Evolutionary conservation across 2,888 invertebrate genomes (phyloP), one percentile per base, ranked within the genome.

Genomic region (Operophtera brumata): DNA sequence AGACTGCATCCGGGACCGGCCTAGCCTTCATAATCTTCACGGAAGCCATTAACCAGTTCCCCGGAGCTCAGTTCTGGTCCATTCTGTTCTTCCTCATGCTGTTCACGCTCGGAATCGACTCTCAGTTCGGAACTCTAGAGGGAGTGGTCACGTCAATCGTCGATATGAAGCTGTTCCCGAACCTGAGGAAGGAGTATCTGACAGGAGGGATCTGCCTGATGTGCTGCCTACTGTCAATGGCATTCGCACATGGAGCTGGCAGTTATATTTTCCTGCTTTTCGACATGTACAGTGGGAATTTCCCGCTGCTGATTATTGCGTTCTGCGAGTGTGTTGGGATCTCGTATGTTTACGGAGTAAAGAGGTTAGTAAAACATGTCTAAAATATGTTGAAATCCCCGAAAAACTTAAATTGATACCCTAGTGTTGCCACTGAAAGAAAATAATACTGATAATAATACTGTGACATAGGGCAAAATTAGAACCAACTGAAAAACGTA

Each of bases 1-100:
- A 98, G 98, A 97, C 98, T 6, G 98, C 98, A 1, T 96, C 98
- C 2, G 99, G 99, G 20, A 98, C 98, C 0, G 99, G 99, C 0
- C 86, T 99, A 53, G 99, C 98, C 0, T 99, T 99, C 82, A 98
- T 98, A 61, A 97, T 98, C 67, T 99, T 98, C 91, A 98, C 99
- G 0, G 98, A 99, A 84, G 99, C 99, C 6, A 98, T 99, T 77
- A 97, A 98, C 87, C 98, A 98, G 87, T 98, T 99, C 84, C 98
- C 98, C 0, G 96, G 97, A 0, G 96, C 98, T 0, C 98, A 97
- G 70, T 94, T 99, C 76, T 99, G 99, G 99, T 96, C 98, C 3
- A 93, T 98, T 10, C 92, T 99, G 9, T 99, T 99, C 91, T 99
- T 99, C 86, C 91, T 98, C 47, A 99, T 99, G 99, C 92, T 99